Percentiles rank a stretch among this genome's conserved stretches.
Evolutionary conservation across 2,888 invertebrate genomes (phyloP).

Genomic region (Megalurothrips usitatus): DNA sequence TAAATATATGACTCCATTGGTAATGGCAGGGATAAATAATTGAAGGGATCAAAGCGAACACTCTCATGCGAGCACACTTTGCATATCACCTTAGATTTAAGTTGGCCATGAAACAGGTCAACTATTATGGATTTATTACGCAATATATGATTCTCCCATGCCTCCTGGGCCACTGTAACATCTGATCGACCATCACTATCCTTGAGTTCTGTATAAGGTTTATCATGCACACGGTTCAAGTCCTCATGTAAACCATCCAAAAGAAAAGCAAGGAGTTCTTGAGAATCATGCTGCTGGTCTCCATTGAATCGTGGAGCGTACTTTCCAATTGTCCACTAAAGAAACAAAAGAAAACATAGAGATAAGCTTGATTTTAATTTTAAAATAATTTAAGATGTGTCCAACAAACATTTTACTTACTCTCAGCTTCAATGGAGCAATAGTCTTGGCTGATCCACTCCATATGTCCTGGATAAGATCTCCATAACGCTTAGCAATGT

Average conservation of each 20-base stretch:
- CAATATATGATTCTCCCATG: constrained; percentile 77
- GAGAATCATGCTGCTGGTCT: constrained; percentile 91
- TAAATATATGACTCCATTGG: constrained; percentile 83
- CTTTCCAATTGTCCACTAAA: constrained; percentile 74
- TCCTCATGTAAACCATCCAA: constrained; percentile 90
- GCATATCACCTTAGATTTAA: constrained; percentile 83
- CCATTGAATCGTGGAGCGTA: constrained; percentile 82
- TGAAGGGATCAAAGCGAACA: constrained; percentile 88
- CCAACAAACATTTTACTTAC: constrained; percentile 43
- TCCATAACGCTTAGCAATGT: constrained; percentile 75
- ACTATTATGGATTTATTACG: constrained; percentile 84
- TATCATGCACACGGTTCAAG: constrained; percentile 71
- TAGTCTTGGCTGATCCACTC: constrained; percentile 75
- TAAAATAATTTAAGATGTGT: background rate
- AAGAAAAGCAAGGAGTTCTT: constrained; percentile 85
- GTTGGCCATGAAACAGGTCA: constrained; percentile 86
- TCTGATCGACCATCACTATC: constrained; percentile 75
- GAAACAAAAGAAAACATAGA: constrained; percentile 28
- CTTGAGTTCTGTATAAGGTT: constrained; percentile 67
- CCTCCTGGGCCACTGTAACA: constrained; percentile 58
- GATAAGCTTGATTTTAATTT: background rate
- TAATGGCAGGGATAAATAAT: constrained; percentile 80
- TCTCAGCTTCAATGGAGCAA: constrained; percentile 78
- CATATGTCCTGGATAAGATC: constrained; percentile 67
- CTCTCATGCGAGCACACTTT: constrained; percentile 76